phyloP scores from a whole-genome alignment of 2,797 vertebrate genomes.

The Neopelma chrysocephalum region DNA sequence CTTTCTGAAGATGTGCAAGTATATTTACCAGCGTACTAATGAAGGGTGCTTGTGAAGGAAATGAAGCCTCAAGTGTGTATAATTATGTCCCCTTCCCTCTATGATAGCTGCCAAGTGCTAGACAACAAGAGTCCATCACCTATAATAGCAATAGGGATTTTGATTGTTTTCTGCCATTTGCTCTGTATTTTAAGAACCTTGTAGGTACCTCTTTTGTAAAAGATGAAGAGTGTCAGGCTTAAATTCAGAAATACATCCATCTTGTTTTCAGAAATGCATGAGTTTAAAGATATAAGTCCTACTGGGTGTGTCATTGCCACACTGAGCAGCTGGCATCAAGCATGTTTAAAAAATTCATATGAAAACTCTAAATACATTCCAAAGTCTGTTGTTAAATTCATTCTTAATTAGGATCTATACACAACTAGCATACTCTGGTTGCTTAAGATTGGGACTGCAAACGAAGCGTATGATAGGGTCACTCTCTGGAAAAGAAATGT shows the following conservation, averaged over 20 bases:
- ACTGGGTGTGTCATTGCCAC: neutral
- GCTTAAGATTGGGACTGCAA: neutral
- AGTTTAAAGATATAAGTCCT: neutral
- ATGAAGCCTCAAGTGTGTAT: slow-evolving; percentile 37
- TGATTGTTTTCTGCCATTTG: neutral
- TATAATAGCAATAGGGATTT: slow-evolving; percentile 1
- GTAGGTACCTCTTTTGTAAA: neutral
- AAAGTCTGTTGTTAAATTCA: neutral
- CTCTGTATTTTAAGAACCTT: neutral
- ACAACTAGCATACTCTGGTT: neutral
- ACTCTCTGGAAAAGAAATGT: neutral
- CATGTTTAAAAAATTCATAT: neutral
- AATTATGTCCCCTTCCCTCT: slow-evolving; percentile 41
- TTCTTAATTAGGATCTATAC: neutral
- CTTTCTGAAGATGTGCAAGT: slow-evolving; percentile 45
- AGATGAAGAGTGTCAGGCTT: neutral
- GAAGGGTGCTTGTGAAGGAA: slow-evolving; percentile 50
- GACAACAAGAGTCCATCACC: neutral
- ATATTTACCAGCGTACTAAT: slow-evolving; percentile 35
- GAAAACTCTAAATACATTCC: neutral
- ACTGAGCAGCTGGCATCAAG: neutral
- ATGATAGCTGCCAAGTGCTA: slow-evolving; percentile 27
- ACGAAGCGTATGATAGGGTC: neutral
- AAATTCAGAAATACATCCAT: neutral
- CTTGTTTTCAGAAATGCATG: neutral